Conservation (phyloP, 2,113 vertebrate species). For the Petrocephalus zakoni region DNA sequence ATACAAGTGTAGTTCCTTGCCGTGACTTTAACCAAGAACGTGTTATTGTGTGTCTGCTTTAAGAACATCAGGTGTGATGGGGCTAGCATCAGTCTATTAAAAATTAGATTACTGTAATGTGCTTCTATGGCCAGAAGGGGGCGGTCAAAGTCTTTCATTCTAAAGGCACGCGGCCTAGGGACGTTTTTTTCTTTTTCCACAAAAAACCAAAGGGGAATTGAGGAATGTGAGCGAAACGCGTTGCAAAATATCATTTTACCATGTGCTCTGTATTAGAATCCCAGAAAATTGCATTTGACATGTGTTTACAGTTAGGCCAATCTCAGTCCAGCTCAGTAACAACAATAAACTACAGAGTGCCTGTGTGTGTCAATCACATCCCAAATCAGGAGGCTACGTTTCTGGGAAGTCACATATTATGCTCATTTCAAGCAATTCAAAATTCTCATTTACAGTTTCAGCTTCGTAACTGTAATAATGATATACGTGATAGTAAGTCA, state of each 20-base stretch:
- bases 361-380: background rate
- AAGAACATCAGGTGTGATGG: background rate
- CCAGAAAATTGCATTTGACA: background rate
- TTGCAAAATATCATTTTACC: slow-evolving; percentile 1
- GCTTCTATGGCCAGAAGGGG: slow-evolving; percentile 2
- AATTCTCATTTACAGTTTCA: background rate
- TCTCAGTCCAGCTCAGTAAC: background rate
- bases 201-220: background rate
- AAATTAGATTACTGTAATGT: background rate
- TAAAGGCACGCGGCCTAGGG: background rate
- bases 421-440: background rate
- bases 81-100: background rate
- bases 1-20: background rate
- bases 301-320: background rate
- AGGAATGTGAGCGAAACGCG: background rate
- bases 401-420: background rate
- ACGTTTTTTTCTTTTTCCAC: background rate
- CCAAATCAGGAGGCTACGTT: background rate
- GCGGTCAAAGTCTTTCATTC: background rate
- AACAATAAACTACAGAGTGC: background rate
- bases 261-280: background rate
- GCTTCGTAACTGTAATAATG: background rate
- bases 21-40: background rate
- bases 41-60: background rate
- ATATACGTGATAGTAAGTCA: background rate